Evolutionary conservation across 1,140 invertebrate genomes (phyloP).

Genomic region (Acromyrmex charruanus): DNA sequence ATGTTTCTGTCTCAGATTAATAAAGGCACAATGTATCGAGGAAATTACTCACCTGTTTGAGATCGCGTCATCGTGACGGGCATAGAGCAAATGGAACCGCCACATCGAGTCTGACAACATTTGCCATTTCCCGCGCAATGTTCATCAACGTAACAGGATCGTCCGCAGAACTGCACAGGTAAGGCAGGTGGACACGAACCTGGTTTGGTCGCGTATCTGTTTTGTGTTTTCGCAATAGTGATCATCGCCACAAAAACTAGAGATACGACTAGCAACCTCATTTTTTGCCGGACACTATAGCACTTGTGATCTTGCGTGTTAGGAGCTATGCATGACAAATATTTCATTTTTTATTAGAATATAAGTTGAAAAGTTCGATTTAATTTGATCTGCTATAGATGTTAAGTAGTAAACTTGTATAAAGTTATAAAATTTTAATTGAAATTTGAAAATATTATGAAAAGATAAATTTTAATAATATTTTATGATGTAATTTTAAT

Average conservation of each 20-base stretch:
- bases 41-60: constrained; percentile 41
- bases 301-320: background rate
- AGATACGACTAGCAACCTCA: constrained; percentile 33
- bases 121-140: constrained; percentile 81
- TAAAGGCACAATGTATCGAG: background rate
- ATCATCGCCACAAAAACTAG: constrained; percentile 7
- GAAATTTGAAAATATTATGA: background rate
- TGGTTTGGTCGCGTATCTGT: constrained; percentile 71
- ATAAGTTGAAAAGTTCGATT: background rate
- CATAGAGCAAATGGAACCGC: constrained; percentile 86
- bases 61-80: constrained; percentile 82
- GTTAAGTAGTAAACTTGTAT: background rate
- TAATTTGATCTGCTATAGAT: background rate
- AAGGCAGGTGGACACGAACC: constrained; percentile 83
- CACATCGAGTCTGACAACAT: constrained; percentile 87
- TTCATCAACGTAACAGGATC: constrained; percentile 78
- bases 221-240: constrained; percentile 18
- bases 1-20: constrained; percentile 1
- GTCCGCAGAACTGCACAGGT: constrained; percentile 79
- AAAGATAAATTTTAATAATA: constrained; percentile 2
- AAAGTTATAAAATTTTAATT: background rate
- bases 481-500: background rate
- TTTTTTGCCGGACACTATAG: background rate
- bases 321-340: constrained; percentile 6
- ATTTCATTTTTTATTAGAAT: background rate